A percentile compares a stretch with the other conserved stretches of the same genome.
Evolutionary conservation across 2,888 invertebrate genomes (phyloP).

Genomic region (Lepidocyrtoides sp.): DNA sequence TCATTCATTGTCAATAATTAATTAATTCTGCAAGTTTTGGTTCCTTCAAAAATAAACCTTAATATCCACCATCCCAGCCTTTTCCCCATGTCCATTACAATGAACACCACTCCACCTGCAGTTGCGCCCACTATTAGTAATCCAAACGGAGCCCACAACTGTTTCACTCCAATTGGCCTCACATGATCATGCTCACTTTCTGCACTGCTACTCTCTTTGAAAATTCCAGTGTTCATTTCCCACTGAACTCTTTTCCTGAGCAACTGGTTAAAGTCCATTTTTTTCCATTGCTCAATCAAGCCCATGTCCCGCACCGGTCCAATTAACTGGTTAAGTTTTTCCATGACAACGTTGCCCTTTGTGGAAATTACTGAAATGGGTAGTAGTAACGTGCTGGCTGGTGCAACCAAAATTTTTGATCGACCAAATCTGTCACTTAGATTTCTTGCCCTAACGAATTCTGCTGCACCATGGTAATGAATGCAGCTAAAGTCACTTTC

Average conservation of each 20-base stretch:
- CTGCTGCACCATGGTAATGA: conserved; percentile 63
- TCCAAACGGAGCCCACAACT: conserved; percentile 38
- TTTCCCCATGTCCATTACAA: not conserved
- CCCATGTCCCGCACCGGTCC: conserved; percentile 65
- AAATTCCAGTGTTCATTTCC: conserved; percentile 37
- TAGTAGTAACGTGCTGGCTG: conserved; percentile 42
- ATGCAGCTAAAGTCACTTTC: conserved; percentile 65
- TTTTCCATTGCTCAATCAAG: conserved; percentile 61
- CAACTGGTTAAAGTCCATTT: conserved; percentile 56
- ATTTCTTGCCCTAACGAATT: conserved; percentile 67
- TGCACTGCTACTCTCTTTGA: not conserved
- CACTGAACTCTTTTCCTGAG: conserved; percentile 45
- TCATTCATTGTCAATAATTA: no score
- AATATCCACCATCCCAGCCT: not conserved
- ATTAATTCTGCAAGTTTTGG: no score
- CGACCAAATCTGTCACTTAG: conserved; percentile 57
- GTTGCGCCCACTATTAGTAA: not conserved
- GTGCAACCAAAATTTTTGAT: conserved; percentile 38
- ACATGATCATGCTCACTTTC: conserved; percentile 6
- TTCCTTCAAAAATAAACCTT: not conserved
- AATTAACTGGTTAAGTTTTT: conserved; percentile 64
- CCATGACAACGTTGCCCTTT: conserved; percentile 51
- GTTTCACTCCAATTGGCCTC: not conserved
- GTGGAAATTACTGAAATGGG: conserved; percentile 55
- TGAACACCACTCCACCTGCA: not conserved